Evolutionary conservation across 2,113 vertebrate genomes (phyloP), one percentile per base, ranked within the genome.

Genomic region (Bolborhynchus lineola): DNA sequence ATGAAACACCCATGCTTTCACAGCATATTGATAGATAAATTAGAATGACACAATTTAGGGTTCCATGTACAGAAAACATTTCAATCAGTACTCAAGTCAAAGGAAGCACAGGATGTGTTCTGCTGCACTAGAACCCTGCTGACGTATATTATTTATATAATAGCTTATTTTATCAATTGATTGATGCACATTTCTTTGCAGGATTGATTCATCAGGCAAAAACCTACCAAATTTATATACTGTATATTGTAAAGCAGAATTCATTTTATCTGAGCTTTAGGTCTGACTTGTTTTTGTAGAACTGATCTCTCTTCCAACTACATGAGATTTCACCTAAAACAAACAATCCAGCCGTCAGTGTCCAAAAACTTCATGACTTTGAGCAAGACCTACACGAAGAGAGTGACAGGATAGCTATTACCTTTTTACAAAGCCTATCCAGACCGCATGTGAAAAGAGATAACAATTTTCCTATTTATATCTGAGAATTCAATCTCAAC

Each of bases 1-100:
- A 89, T 69, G 84, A 82, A 91, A 97, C 25, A 86, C 72, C 86
- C 72, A 46, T 11, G n/a, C 33, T 62, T 92, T 81, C 78, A 90
- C 31, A 85, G 82, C 37, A 74, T 41, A 31, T 53, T 35, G 52
- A 42, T 2, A 77, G 69, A 77, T 15, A 86, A 79, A 26, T 16
- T 1, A 63, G 67, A 50, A 53, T 57, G 39, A 86, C 15, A 68
- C 13, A 72, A 47, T 13, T 49, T 37, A 83, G 15, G 47, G 25
- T 10, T 86, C n/a, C 46, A 65, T 9, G 25, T 3, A 68, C 71
- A 46, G 13, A 82, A 67, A 82, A 16, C n/a, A 68, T n/a, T 59
- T 89, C 68, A 71, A 33, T 3, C 37, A 80, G 23, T 35, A 63
- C 21, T 53, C 47, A 62, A 75, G 44, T 39, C n/a, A 78, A 39